Percentiles rank a stretch among this genome's conserved stretches.
Conservation (phyloP, 1,140 invertebrate species). For the Triops cancriformis region DNA sequence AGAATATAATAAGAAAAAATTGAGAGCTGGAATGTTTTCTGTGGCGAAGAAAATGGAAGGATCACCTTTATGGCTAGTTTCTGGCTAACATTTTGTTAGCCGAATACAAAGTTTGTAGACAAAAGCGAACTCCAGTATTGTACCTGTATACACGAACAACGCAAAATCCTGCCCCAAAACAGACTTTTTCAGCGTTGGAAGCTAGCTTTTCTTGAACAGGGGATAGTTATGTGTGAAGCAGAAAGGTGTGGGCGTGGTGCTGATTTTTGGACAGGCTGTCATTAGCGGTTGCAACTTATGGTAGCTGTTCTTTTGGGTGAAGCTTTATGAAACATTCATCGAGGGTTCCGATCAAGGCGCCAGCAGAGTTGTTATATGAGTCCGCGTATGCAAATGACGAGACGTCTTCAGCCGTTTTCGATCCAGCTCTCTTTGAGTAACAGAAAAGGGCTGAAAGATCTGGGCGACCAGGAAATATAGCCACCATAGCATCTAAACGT, state of each 20-base stretch:
- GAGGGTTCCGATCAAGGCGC: slow-evolving; percentile 8
- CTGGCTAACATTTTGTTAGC: no score
- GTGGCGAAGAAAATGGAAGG: no score
- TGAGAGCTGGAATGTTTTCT: no score
- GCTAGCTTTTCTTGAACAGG: no score
- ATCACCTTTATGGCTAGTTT: no score
- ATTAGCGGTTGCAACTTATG: slow-evolving; percentile 10
- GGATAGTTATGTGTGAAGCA: slow-evolving; percentile 1
- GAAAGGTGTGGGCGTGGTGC: neutral
- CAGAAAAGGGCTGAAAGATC: neutral
- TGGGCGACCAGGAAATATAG: neutral
- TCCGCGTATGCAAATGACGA: slow-evolving; percentile 9
- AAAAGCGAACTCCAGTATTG: no score
- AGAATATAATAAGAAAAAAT: no score
- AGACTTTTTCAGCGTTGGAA: no score
- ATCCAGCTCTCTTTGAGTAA: neutral
- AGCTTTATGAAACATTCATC: slow-evolving; percentile 14
- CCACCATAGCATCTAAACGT: neutral
- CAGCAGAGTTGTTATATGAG: neutral
- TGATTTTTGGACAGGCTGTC: slow-evolving; percentile 3
- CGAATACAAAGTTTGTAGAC: no score
- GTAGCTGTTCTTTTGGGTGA: neutral
- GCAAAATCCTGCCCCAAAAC: no score
- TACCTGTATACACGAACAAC: no score
- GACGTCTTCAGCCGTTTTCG: neutral